Percentiles rank a stretch among this genome's conserved stretches.
Evolutionary conservation across 2,888 invertebrate species (phyloP).

Genomic region (Melanargia galathea): DNA sequence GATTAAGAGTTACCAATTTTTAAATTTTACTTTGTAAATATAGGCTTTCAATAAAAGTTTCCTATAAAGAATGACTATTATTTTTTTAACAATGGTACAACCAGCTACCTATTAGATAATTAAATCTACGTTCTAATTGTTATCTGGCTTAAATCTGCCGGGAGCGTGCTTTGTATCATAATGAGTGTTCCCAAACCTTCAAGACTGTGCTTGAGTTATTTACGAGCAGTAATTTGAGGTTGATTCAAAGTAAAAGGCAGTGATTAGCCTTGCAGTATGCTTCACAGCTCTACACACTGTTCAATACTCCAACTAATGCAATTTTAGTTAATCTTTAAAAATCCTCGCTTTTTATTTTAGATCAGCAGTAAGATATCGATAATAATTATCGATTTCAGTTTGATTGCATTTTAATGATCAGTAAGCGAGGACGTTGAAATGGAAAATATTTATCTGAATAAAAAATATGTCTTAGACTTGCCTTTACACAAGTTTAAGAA

Average conservation of each 20-base stretch:
- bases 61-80: slow-evolving; percentile 30
- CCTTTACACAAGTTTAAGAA: too few relatives aligned
- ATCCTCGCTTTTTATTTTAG: too few relatives aligned
- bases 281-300: slow-evolving; percentile 52
- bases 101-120: slow-evolving; percentile 23
- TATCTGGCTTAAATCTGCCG: slow-evolving; percentile 26
- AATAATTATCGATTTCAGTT: not conserved
- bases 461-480: too few relatives aligned
- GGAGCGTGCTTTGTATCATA: slow-evolving; percentile 28
- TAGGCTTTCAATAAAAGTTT: slow-evolving; percentile 54
- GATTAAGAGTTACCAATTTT: slow-evolving; percentile 52
- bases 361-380: too few relatives aligned
- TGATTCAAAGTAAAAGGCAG: slow-evolving; percentile 69
- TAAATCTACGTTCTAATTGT: slow-evolving; percentile 30
- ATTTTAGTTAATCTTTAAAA: not conserved
- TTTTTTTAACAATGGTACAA: slow-evolving; percentile 9
- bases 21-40: slow-evolving; percentile 58
- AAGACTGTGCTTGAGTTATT: slow-evolving; percentile 63
- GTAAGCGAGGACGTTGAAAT: too few relatives aligned
- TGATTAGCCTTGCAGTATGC: slow-evolving; percentile 59
- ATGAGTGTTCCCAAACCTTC: slow-evolving; percentile 58
- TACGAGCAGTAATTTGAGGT: slow-evolving; percentile 63
- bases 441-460: too few relatives aligned
- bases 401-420: not conserved
- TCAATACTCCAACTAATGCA: slow-evolving; percentile 8